Evolutionary conservation across 2,888 invertebrate species (phyloP).

Genomic region (Heliconius aoede): DNA sequence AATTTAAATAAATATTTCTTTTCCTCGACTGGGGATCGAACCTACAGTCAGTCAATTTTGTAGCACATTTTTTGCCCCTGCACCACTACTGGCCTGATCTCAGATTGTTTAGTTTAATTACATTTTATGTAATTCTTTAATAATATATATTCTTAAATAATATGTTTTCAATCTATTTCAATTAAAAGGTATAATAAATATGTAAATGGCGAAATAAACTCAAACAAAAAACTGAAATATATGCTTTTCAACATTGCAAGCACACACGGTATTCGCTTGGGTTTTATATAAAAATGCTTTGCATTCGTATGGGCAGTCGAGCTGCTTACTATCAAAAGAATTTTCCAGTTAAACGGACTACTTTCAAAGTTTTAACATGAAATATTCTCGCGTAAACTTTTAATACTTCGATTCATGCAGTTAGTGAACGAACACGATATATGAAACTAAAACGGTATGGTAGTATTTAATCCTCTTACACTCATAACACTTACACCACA

Average conservation of each 20-base stretch:
- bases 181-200: neutral
- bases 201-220: neutral
- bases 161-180: neutral
- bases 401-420: conserved; percentile 37
- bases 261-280: neutral
- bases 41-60: no score
- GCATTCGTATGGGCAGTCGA: conserved; percentile 11
- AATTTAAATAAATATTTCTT: no score
- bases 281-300: conserved; percentile 15
- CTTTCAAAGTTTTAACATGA: neutral
- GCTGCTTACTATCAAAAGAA: conserved; percentile 14
- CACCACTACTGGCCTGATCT: no score
- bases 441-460: conserved; percentile 38
- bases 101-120: no score
- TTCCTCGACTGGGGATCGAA: no score
- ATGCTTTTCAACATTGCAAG: neutral
- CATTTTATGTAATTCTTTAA: no score
- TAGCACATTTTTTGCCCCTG: no score
- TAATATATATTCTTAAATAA: no score
- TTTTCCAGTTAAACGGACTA: conserved; percentile 7
- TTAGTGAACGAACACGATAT: conserved; percentile 33
- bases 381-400: conserved; percentile 40
- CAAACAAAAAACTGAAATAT: neutral
- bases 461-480: conserved; percentile 42
- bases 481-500: conserved; percentile 38